Base-by-base conservation (phyloP, 2,888 invertebrate species). In the Morpho deidamia region DNA sequence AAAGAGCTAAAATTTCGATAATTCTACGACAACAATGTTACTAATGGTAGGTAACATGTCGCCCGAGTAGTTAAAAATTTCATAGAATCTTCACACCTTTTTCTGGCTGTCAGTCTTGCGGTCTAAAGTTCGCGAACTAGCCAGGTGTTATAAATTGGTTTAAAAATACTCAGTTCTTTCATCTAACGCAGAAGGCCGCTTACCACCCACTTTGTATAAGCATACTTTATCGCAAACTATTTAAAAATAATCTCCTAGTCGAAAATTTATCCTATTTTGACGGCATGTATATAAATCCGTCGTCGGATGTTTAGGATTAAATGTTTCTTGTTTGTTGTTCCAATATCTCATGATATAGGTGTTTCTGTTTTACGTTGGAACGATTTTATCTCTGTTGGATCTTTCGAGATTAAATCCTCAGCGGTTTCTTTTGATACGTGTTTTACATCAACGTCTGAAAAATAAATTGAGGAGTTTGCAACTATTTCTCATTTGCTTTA, bases 111-210 rank as follows among this genome's bases (percentile, higher is more conserved):
- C 50, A 33, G 34, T n/a, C 38, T 11, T 23, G 44, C 43, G 56
- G 55, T 64, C 64, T 56, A 67, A 68, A 76, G 72, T 79, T 78
- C 72, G 76, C 78, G 67, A 76, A 76, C 66, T 61, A 61, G 68
- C 62, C 81, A 82, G 77, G 79, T 81, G 81, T 70, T 72, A 77
- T 65, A 71, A 67, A 75, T 60, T 66, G 65, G 57, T 78, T 23
- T 86, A 88, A 86, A 85, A 81, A 83, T 87, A 87, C 63, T 70
- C 64, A 73, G 80, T 83, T 81, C 82, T 82, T 83, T 84, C 77
- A 78, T 81, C 81, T 68, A 82, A 62, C 64, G 62, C 53, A 60
- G 70, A 70, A 72, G 72, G 73, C 66, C 74, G 62, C 58, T 56
- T 44, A 46, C 63, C 72, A 67, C 74, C 74, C 72, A 72, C 75